Evolutionary conservation across 2,888 invertebrate genomes (phyloP), one percentile per base, ranked within the genome.

Genomic region (Sesia bembeciformis): DNA sequence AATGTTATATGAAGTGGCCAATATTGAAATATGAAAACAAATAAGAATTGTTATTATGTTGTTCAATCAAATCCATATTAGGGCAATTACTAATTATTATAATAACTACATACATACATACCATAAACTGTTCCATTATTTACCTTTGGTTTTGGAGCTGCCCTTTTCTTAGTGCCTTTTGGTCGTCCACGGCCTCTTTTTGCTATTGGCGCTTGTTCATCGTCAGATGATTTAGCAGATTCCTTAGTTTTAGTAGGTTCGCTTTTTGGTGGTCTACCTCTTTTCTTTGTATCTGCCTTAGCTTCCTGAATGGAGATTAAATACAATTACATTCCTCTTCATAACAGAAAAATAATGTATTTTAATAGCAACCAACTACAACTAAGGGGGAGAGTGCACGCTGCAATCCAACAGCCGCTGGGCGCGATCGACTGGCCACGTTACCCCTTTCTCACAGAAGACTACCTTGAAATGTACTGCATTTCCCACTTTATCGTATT

Each of bases 151-250:
- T 87, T 90, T 52, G 71, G 71, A 57, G 80, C 84, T 61, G 80
- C 78, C 75, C 87, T 91, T 74, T 91, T 91, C 75, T 90, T 90
- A 39, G 91, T 81, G 43, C 91, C 91, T 65, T 91, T 91, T 39
- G 91, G 91, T 62, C 91, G 81, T 62, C 91, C 91, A 68, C 91
- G 76, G 39, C 91, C 91, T 71, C 91, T 76, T 78, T 91, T 91
- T 52, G 84, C 90, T 70, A 83, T 83, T 54, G 90, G 89, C 58
- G 89, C 88, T 58, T 88, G 90, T 64, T 91, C 91, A 71, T 89
- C 89, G 69, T 89, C 89, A 5, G 90, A 90, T 7, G 90, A 87
- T 64, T 88, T 88, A 57, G 90, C 82, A n/a, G 90, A 84, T 69
- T 91, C 91, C 73, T 91, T 91, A 60, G 81, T 80, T 70, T 84